These are phyloP conservation scores for Zoanthus sansibaricus DNA, from an alignment of 92 coral and sea anemone species.

Conservation along the genomic window DNA sequence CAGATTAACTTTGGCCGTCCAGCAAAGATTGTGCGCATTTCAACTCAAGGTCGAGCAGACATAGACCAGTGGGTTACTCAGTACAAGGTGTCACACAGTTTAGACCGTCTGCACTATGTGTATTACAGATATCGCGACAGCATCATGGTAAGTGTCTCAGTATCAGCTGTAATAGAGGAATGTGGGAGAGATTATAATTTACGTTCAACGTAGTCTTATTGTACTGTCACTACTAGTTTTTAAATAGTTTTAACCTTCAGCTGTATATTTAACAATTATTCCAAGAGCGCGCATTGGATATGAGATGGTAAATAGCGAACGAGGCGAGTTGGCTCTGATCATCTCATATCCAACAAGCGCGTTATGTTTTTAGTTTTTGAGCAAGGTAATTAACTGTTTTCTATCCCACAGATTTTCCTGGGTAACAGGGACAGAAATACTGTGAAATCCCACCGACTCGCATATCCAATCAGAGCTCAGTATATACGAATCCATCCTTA, in stretches of 20 bases:
- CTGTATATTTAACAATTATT: no score
- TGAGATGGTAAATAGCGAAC: no score
- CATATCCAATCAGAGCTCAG: constrained; percentile 38
- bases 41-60: constrained; percentile 39
- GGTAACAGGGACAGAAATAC: constrained; percentile 37
- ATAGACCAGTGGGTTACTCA: constrained; percentile 50
- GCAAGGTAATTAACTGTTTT: neutral
- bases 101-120: constrained; percentile 35
- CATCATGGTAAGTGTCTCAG: neutral
- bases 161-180: no score
- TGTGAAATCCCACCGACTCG: constrained; percentile 28
- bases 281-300: no score
- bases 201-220: no score
- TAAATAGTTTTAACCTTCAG: no score
- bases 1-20: constrained; percentile 46
- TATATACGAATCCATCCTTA: constrained; percentile 44
- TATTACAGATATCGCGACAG: constrained; percentile 29
- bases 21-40: constrained; percentile 44
- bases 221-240: no score
- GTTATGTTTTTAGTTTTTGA: neutral
- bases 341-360: no score
- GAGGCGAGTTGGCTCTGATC: no score
- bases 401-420: constrained; percentile 3
- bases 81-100: constrained; percentile 29
- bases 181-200: no score